Evolutionary conservation across 2,888 invertebrate species (phyloP).

Genomic region (Lasioglossum vierecki): DNA sequence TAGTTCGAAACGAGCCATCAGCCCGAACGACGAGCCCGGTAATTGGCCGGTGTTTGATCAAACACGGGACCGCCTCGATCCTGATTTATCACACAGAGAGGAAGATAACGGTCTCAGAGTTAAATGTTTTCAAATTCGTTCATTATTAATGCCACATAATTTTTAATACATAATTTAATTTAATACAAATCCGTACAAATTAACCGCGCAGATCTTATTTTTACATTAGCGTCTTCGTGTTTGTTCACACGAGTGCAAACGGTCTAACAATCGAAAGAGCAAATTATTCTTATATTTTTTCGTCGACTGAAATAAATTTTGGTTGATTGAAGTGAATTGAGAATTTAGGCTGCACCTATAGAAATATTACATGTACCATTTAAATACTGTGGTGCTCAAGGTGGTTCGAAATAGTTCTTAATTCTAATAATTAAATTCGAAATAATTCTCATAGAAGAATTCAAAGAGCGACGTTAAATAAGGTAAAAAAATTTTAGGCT

Average conservation of each 20-base stretch:
- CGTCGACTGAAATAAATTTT: not conserved
- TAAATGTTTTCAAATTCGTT: not conserved
- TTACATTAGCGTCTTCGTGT: no score
- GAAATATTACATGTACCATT: no score
- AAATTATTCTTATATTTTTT: not conserved
- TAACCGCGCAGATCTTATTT: no score
- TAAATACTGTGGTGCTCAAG: no score
- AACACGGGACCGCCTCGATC: not conserved
- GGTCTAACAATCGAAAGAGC: no score
- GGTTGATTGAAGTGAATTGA: not conserved
- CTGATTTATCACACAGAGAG: not conserved
- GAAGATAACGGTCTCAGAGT: not conserved
- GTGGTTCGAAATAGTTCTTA: no score
- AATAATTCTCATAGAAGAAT: no score
- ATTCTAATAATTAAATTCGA: no score
- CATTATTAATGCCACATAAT: not conserved
- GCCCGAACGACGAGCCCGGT: not conserved
- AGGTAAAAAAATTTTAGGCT: no score
- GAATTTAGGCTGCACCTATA: not conserved
- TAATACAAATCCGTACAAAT: no score
- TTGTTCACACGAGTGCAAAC: no score
- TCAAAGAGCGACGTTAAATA: no score
- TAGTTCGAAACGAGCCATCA: not conserved
- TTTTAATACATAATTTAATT: not conserved
- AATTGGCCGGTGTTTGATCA: not conserved